Conservation (phyloP, 1,140 invertebrate genomes). For the Trialeurodes vaporariorum region DNA sequence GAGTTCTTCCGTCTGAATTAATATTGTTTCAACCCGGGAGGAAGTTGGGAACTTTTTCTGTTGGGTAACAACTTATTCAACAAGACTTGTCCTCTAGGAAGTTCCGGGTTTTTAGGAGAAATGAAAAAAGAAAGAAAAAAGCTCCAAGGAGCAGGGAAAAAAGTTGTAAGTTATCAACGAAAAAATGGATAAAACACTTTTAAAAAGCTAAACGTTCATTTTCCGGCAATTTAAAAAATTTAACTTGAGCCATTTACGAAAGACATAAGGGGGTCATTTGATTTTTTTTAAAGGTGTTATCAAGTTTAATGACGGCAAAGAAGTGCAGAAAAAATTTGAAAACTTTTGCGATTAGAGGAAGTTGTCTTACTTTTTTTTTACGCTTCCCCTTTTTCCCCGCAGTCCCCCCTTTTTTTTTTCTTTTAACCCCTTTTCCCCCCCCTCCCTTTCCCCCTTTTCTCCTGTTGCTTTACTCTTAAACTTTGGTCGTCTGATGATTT, state of each 20-base stretch:
- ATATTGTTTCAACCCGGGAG: no score
- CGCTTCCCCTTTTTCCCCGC: neutral
- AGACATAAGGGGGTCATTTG: neutral
- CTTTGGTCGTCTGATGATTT: no score
- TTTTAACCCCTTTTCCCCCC: neutral
- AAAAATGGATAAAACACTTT: neutral
- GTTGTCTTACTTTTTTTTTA: neutral
- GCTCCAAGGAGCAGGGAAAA: neutral
- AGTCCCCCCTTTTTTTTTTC: neutral
- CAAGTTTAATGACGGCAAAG: neutral
- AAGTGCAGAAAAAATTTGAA: neutral
- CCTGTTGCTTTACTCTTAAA: no score
- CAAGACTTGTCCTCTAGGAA: no score
- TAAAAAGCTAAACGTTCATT: neutral
- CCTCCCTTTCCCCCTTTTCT: no score
- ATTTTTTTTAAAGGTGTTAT: neutral
- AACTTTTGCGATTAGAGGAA: neutral
- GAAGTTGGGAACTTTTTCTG: no score
- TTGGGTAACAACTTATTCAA: no score
- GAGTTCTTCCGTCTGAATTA: no score
- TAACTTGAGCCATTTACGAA: neutral
- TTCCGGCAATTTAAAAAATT: neutral
- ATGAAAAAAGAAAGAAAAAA: no score
- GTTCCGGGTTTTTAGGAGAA: no score
- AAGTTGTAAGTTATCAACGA: neutral